Percentiles rank a stretch among this genome's conserved stretches.
Conservation (phyloP, 2,113 vertebrate species). For the Rhynchomys soricoides region DNA sequence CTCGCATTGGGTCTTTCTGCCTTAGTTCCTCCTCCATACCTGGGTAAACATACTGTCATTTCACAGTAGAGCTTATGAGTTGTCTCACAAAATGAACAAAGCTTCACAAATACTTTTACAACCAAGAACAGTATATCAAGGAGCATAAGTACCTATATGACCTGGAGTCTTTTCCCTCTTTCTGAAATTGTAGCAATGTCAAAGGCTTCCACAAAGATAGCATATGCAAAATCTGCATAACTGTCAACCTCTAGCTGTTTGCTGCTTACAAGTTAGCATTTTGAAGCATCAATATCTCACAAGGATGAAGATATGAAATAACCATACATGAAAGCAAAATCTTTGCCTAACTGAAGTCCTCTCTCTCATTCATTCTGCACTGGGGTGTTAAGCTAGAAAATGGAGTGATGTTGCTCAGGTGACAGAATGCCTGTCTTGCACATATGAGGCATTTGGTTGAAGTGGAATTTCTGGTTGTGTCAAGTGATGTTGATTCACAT, state of each 20-base stretch:
- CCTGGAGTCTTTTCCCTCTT: neutral
- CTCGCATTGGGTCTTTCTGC: neutral
- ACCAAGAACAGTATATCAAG: neutral
- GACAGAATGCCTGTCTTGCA: neutral
- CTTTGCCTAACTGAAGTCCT: neutral
- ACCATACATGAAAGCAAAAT: neutral
- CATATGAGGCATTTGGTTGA: too few species aligned
- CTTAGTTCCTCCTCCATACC: neutral
- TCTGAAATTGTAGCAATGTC: neutral
- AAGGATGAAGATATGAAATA: neutral
- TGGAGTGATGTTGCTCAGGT: neutral
- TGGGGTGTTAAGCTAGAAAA: neutral
- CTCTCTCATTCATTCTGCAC: neutral
- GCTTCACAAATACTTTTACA: neutral
- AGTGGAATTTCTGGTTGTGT: too few species aligned
- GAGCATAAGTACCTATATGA: neutral
- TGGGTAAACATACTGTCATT: neutral
- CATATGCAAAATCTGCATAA: neutral
- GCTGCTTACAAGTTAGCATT: neutral
- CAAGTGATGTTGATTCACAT: too few species aligned
- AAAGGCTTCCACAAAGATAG: neutral
- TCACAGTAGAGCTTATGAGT: neutral
- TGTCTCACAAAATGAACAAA: neutral
- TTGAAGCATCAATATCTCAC: constrained; percentile 23
- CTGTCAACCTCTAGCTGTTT: neutral